Conservation (phyloP, 2,113 vertebrate species). For the Phyllopteryx taeniolatus region DNA sequence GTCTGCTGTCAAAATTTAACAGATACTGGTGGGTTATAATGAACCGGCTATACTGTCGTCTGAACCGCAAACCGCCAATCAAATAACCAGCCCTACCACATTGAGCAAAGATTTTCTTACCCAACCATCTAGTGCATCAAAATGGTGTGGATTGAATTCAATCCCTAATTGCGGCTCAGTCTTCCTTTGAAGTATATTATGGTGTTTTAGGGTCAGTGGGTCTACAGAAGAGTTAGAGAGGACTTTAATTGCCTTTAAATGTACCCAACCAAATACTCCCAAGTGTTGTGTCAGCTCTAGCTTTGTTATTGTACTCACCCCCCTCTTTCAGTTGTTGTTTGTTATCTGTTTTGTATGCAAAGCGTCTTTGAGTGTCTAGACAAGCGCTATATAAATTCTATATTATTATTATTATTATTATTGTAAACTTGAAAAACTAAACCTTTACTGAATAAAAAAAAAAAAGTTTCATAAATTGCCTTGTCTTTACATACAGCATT, state of each 20-base stretch:
- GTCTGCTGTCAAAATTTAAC: constrained; percentile 51
- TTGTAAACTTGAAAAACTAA: background rate
- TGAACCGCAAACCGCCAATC: constrained; percentile 36
- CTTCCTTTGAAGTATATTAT: constrained; percentile 52
- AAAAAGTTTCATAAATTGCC: too few relatives aligned
- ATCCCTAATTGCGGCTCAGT: constrained; percentile 35
- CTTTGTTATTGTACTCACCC: background rate
- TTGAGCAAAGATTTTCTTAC: constrained; percentile 13
- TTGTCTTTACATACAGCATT: too few relatives aligned
- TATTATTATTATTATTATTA: background rate
- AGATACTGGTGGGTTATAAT: constrained; percentile 61
- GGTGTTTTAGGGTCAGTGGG: constrained; percentile 46
- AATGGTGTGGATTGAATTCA: constrained; percentile 43
- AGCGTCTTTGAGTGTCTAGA: background rate
- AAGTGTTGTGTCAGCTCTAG: background rate
- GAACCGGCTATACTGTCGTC: constrained; percentile 48
- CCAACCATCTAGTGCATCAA: constrained; percentile 11
- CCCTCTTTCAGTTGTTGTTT: too few relatives aligned
- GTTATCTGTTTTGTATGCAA: background rate
- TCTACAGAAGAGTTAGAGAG: constrained; percentile 22
- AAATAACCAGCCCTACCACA: constrained; percentile 16
- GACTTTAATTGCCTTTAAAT: background rate
- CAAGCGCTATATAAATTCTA: background rate
- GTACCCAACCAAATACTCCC: background rate
- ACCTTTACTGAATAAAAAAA: background rate